phyloP scores from a whole-genome alignment of 2,797 vertebrate species.

The Melanitta fusca region DNA sequence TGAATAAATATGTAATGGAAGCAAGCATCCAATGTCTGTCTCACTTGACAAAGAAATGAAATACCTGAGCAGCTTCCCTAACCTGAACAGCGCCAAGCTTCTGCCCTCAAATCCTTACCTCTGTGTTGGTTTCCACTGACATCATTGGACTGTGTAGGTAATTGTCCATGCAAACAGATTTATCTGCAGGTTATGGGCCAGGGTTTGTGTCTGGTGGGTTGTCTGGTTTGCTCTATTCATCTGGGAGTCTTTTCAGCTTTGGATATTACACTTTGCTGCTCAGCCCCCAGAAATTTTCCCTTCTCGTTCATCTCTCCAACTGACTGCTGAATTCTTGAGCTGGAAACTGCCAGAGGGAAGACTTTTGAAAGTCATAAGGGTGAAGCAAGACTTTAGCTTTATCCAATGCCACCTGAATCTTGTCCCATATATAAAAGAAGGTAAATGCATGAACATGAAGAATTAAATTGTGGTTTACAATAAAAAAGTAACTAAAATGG shows the following conservation, averaged over 20 bases:
- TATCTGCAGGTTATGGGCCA: conserved; percentile 15
- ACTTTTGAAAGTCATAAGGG: background rate
- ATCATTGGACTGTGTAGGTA: background rate
- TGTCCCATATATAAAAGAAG: background rate
- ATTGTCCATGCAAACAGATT: conserved; percentile 2
- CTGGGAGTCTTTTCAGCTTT: conserved; percentile 17
- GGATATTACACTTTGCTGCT: background rate
- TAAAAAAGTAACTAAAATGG: background rate
- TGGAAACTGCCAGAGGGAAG: background rate
- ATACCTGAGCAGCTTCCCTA: background rate
- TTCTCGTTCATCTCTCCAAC: background rate
- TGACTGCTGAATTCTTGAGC: background rate
- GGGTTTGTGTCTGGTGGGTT: background rate
- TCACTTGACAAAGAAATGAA: background rate
- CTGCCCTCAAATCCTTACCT: background rate
- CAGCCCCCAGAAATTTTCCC: background rate
- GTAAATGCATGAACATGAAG: background rate
- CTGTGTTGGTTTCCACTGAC: conserved; percentile 26
- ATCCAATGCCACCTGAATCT: background rate
- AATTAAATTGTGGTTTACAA: background rate
- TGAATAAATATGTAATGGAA: background rate
- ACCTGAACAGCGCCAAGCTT: background rate
- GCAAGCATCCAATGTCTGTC: background rate
- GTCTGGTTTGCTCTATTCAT: conserved; percentile 26
- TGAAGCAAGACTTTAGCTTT: background rate